phyloP scores from a whole-genome alignment of 2,797 vertebrate genomes.

The Capromys pilorides region DNA sequence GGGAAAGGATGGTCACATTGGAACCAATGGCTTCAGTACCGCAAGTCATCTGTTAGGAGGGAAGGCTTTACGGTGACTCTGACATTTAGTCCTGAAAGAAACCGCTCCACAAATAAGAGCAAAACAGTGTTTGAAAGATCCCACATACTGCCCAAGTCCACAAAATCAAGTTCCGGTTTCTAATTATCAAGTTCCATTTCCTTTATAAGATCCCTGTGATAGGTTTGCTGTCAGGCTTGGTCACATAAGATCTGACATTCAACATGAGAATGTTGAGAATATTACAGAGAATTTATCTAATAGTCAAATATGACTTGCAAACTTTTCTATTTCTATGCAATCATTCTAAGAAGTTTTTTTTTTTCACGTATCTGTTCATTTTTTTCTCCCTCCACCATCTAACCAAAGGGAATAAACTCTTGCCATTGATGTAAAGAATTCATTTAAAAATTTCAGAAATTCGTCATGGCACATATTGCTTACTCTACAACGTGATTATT shows the following conservation, averaged over 20 bases:
- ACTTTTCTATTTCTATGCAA: background rate
- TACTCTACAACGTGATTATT: background rate
- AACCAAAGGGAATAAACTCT: background rate
- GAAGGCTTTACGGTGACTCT: background rate
- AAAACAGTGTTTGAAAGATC: background rate
- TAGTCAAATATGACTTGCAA: background rate
- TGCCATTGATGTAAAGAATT: background rate
- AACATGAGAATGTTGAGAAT: background rate
- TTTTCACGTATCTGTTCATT: background rate
- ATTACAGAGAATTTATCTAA: background rate
- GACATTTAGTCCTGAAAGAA: background rate
- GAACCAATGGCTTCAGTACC: background rate
- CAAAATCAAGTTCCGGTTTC: constrained; percentile 17
- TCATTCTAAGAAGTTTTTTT: background rate
- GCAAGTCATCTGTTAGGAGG: background rate
- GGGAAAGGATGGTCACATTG: background rate
- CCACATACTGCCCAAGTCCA: background rate
- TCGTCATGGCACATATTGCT: background rate
- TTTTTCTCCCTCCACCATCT: background rate
- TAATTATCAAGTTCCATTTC: constrained; percentile 1
- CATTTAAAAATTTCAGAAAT: background rate
- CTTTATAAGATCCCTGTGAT: background rate
- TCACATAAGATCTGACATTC: background rate
- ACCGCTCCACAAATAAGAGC: background rate
- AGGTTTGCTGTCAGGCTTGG: background rate